Base-by-base conservation (phyloP, 2,888 invertebrate species). In the Heliconius ethilla region DNA sequence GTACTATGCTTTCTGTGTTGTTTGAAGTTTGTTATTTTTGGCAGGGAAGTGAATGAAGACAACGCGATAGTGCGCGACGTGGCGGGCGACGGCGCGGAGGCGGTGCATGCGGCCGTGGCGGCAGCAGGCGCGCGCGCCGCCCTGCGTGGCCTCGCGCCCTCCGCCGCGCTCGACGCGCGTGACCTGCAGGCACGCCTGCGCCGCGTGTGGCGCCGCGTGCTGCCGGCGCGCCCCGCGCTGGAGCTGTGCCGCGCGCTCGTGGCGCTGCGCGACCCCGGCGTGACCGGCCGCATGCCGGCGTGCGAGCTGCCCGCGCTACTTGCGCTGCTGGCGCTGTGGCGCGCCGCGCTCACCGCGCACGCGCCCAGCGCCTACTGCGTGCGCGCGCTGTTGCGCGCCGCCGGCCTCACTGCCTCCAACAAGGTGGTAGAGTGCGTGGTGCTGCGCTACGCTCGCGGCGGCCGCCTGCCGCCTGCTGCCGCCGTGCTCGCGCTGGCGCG, bases 1-100 rank as follows among this genome's bases (percentile, higher is more conserved):
- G 40, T 45, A 5, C 45, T 15, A 4, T 13, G 13, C 13, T 5
- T 45, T 45, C 45, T 13, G 45, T 15, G 45, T 13, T 11, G 45
- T 45, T 45, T 45, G 45, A 45, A 45, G 45, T 45, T 15, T 45
- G 45, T 45, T 45, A 45, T 62, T 3, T 11, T 37, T 77, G 90
- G 75, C 88, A 96, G 96, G 96, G 97, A 97, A 92, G 96, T 96
- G 78, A 97, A 97, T 88, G 97, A 97, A 86, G 97, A 97, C 88
- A 97, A 97, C 88, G 95, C 96, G 94, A 93, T 97, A 70, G 95
- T 96, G 81, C 93, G 96, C 81, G 96, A 96, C 88, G 95, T 96
- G 82, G 93, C 45, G 45, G 45, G 95, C 3, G 88, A 95, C 3
- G 96, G 96, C 85, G 95, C 95, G 85, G 89, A 94, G 83, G 96